Base-by-base conservation (phyloP, 2,888 invertebrate species). In the Xylophagus ater region DNA sequence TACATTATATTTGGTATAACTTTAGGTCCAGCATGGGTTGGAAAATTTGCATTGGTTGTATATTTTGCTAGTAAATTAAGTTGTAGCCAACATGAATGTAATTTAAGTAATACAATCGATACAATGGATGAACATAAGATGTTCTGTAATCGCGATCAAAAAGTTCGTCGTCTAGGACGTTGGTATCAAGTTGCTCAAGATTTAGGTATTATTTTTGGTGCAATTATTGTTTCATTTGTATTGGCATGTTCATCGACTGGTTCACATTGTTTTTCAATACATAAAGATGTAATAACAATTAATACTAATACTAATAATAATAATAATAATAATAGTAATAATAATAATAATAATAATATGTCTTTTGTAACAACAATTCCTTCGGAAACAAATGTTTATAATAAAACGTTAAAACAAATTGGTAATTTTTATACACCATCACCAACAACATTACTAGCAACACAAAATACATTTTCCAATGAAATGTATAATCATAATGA, bases 101-200 rank as follows among this genome's bases (percentile, higher is more conserved):
- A 52, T 26, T 40, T 55, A 35, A 47, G 43, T n/a, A 36, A 21
- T n/a, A 34, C 47, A 13, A 43, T 52, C 30, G 59, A 62, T 32
- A 51, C 55, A 9, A 40, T 56, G 40, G 65, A 65, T 37, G 64
- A 65, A 42, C 60, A 65, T 47, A 60, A 59, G 41, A 51, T 61
- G 18, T 59, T 59, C 40, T 65, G 65, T 38, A 63, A 60, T 49
- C 56, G 64, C 12, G 64, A 65, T 41, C 58, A 63, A 45, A 62
- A 61, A 46, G 60, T 74, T 24, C 56, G 72, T 12, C 66, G 72
- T 7, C 53, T 72, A 28, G 69, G 70, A 1, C 59, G 74, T 37
- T 69, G 70, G 45, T 67, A 72, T 45, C 70, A 72, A 49, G 69
- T 67, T 2, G 66, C 72, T 1, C 72, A 74, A 49, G 73, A 75